Conservation (phyloP, 2,888 invertebrate species). For the Lasioglossum oenotherae region DNA sequence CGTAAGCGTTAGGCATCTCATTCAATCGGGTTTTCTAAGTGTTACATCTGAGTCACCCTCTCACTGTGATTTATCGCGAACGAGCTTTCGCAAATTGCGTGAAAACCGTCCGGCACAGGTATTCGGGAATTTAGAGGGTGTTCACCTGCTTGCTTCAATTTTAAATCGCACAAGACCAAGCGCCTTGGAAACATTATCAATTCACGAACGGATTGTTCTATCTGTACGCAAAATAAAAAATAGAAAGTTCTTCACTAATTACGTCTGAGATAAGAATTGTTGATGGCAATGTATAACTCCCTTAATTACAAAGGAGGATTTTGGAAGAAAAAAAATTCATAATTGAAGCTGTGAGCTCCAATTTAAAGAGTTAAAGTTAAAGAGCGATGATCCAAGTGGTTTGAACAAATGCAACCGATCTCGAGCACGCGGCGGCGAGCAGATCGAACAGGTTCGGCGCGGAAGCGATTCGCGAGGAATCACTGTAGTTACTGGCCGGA, state of each 20-base stretch:
- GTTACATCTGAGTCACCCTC: slow-evolving; percentile 53
- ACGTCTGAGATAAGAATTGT: no score
- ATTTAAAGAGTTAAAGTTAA: neutral
- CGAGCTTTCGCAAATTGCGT: slow-evolving; percentile 18
- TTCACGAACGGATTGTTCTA: no score
- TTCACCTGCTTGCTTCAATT: neutral
- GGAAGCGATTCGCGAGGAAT: neutral
- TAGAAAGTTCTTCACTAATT: no score
- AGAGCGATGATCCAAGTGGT: neutral
- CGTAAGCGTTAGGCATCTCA: slow-evolving; percentile 71
- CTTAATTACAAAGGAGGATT: no score
- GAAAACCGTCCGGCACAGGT: neutral
- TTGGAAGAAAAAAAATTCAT: no score
- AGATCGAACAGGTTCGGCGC: neutral
- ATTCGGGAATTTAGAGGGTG: neutral
- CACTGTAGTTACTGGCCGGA: neutral
- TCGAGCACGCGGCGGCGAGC: neutral
- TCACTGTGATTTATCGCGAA: slow-evolving; percentile 33
- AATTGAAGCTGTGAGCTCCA: no score
- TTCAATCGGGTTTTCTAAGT: slow-evolving; percentile 76
- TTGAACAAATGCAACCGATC: neutral
- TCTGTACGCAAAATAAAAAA: no score
- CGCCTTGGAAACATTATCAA: no score
- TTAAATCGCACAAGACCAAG: neutral
- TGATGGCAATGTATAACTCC: no score